Evolutionary conservation across 2,113 vertebrate genomes (phyloP).

Genomic region (Hyperopisus bebe): DNA sequence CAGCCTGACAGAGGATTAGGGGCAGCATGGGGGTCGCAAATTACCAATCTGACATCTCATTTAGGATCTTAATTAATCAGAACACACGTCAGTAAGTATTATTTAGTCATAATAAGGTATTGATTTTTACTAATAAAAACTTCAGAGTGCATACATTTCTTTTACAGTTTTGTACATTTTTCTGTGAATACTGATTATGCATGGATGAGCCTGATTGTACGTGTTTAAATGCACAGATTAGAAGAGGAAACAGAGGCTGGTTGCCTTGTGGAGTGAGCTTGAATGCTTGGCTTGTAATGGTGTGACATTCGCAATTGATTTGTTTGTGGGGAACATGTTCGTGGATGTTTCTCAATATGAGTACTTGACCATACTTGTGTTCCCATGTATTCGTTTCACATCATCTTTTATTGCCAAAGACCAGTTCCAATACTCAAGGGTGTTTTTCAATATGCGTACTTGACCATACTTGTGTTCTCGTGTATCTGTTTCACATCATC

Average conservation of each 20-base stretch:
- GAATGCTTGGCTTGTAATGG: not conserved
- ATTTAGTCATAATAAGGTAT: not conserved
- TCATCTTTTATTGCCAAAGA: no score
- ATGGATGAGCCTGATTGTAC: not conserved
- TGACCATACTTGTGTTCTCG: no score
- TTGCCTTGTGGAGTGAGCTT: not conserved
- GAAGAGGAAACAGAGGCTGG: not conserved
- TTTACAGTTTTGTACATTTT: not conserved
- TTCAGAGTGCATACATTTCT: not conserved
- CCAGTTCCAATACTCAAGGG: no score
- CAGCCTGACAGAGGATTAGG: conserved; percentile 33
- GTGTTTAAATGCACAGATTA: not conserved
- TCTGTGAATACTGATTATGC: not conserved
- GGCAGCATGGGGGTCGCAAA: not conserved
- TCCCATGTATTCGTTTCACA: no score
- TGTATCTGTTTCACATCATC: no score
- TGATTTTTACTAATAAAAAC: not conserved
- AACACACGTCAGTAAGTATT: not conserved
- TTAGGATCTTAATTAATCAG: conserved; percentile 18
- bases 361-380: no score
- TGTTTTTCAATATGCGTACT: no score
- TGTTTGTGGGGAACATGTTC: not conserved
- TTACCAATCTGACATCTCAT: not conserved
- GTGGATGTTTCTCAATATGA: not conserved
- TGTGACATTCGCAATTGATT: not conserved